Evolutionary conservation across 1,140 invertebrate species (phyloP).

Genomic region (Leptopilina clavipes): DNA sequence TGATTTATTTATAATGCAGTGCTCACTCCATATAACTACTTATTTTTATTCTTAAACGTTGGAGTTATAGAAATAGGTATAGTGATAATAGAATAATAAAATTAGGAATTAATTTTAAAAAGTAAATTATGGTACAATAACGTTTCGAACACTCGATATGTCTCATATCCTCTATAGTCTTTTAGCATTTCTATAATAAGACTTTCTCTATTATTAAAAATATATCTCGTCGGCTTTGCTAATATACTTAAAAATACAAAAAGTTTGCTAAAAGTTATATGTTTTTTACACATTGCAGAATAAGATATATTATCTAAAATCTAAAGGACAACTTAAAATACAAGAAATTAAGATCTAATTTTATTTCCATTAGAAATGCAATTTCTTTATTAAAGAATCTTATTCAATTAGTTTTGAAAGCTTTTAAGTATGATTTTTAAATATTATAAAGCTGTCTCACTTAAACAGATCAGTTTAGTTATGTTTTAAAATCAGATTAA

Average conservation of each 20-base stretch:
- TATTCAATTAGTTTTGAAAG: too few species aligned
- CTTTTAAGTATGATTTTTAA: too few species aligned
- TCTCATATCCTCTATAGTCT: neutral
- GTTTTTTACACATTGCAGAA: neutral
- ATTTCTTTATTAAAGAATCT: too few species aligned
- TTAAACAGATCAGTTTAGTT: too few species aligned
- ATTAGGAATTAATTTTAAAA: neutral
- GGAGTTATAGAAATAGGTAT: neutral
- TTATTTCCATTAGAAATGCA: too few species aligned
- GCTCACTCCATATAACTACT: neutral
- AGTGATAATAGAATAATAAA: neutral
- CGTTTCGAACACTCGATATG: neutral
- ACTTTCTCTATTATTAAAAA: constrained; percentile 18
- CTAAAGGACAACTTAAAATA: too few species aligned
- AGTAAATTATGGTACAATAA: neutral
- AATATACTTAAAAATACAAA: neutral
- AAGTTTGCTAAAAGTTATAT: neutral
- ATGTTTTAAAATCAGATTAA: too few species aligned
- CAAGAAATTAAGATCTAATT: too few species aligned
- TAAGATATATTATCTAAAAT: too few species aligned
- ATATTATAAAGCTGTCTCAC: too few species aligned
- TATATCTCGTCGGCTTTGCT: neutral
- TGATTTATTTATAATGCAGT: neutral
- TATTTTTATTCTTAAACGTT: neutral
- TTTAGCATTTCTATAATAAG: constrained; percentile 1